Evolutionary conservation across 2,113 vertebrate species (phyloP).

Genomic region (Poecile atricapillus): DNA sequence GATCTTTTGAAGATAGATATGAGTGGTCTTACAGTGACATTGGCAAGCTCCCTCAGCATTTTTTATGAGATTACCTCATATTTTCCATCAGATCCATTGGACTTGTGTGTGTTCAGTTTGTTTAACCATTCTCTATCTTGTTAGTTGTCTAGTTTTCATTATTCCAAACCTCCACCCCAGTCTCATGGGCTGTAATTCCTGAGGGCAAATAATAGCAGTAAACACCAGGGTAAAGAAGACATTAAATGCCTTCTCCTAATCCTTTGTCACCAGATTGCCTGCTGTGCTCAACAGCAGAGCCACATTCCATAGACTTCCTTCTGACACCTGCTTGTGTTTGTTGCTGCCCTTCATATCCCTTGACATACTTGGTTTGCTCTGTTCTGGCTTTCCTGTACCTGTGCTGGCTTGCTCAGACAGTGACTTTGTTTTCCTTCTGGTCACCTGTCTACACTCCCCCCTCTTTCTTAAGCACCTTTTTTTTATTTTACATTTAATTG

Average conservation of each 20-base stretch:
- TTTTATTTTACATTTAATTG: neutral
- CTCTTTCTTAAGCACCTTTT: neutral
- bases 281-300: neutral
- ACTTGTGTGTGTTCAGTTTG: neutral
- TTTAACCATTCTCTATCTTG: neutral
- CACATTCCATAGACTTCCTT: neutral
- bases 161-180: neutral
- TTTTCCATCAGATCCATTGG: neutral
- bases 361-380: neutral
- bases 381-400: neutral
- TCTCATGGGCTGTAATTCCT: neutral
- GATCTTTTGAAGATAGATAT: neutral
- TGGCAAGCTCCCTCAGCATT: neutral
- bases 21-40: neutral
- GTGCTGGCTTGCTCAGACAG: neutral
- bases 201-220: neutral
- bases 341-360: neutral
- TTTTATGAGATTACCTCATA: neutral
- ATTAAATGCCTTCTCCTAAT: neutral
- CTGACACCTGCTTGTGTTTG: neutral
- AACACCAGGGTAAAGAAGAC: neutral
- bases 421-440: neutral
- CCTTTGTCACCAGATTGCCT: neutral
- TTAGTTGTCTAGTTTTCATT: neutral
- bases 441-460: rapidly evolving